A percentile compares a stretch with the other conserved stretches of the same genome.
These are phyloP conservation scores for Steinernema scapterisci DNA, from an alignment of 2,888 invertebrate species.

Conservation along the genomic window DNA sequence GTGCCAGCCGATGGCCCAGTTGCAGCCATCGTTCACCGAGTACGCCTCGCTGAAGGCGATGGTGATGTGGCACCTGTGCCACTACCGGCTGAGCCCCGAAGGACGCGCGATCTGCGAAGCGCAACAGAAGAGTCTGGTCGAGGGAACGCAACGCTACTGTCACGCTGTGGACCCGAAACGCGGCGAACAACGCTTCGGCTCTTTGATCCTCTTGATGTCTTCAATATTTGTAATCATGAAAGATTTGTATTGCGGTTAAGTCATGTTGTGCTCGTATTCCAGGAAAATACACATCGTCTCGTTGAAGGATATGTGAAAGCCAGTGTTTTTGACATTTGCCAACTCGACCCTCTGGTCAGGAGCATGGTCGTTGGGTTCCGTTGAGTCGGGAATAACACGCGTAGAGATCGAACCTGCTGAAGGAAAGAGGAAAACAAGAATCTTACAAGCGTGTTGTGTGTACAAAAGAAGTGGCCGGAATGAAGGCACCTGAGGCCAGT, in stretches of 20 bases:
- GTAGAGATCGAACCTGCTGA: too few relatives aligned
- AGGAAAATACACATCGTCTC: conserved; percentile 16
- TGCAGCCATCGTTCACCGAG: conserved; percentile 49
- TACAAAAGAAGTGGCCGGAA: too few relatives aligned
- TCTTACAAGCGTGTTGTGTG: too few relatives aligned
- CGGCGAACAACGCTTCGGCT: conserved; percentile 44
- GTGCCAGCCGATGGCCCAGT: conserved; percentile 44
- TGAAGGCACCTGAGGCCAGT: too few relatives aligned
- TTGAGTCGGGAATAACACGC: not conserved
- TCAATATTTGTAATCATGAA: conserved; percentile 46
- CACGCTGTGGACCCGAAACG: conserved; percentile 34
- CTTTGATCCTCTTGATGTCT: conserved; percentile 47
- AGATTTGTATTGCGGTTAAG: conserved; percentile 11
- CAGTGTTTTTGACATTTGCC: conserved; percentile 48
- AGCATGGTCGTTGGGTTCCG: conserved; percentile 15
- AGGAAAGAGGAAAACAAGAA: too few relatives aligned
- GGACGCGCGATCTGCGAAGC: conserved; percentile 46
- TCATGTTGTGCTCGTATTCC: not conserved
- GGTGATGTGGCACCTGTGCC: conserved; percentile 52
- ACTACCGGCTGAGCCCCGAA: conserved; percentile 42
- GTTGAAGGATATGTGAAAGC: conserved; percentile 40
- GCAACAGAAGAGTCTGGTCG: conserved; percentile 44
- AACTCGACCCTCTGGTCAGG: conserved; percentile 45
- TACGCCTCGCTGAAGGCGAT: conserved; percentile 47
- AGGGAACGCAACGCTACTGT: conserved; percentile 47